Evolutionary conservation across 2,797 vertebrate genomes (phyloP).

Genomic region (Esox lucius): DNA sequence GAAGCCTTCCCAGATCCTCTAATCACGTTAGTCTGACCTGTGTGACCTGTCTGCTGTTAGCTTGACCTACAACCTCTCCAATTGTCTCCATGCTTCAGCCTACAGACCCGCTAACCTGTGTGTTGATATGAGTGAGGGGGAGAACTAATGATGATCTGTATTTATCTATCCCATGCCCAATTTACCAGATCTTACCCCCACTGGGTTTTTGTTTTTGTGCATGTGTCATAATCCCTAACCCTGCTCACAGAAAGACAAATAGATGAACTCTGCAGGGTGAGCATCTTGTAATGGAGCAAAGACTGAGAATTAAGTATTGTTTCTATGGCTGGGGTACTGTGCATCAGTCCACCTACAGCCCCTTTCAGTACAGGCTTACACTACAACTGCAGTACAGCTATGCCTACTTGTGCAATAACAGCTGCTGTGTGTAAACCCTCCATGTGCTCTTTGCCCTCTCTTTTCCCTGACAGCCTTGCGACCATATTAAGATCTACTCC

Average conservation of each 20-base stretch:
- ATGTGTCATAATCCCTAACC: not conserved
- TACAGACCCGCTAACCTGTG: slow-evolving; percentile 26
- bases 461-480: slow-evolving; percentile 75
- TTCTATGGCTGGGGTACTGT: not conserved
- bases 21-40: slow-evolving; percentile 73
- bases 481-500: slow-evolving; percentile 80
- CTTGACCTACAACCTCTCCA: slow-evolving; percentile 72
- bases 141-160: not conserved
- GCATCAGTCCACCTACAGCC: not conserved
- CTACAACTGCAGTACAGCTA: not conserved
- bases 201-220: not conserved
- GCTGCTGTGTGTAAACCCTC: slow-evolving; percentile 21
- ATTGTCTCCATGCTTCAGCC: slow-evolving; percentile 59
- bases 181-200: not conserved
- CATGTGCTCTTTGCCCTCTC: slow-evolving; percentile 54
- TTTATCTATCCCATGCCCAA: not conserved
- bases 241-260: not conserved
- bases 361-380: not conserved
- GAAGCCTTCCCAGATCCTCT: slow-evolving; percentile 31
- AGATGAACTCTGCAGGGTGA: not conserved
- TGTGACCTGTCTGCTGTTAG: slow-evolving; percentile 74
- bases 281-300: slow-evolving; percentile 1
- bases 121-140: not conserved
- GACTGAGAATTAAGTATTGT: not conserved
- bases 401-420: slow-evolving; percentile 17